Evolutionary conservation across 2,113 vertebrate species (phyloP).

Genomic region (Manacus vitellinus): DNA sequence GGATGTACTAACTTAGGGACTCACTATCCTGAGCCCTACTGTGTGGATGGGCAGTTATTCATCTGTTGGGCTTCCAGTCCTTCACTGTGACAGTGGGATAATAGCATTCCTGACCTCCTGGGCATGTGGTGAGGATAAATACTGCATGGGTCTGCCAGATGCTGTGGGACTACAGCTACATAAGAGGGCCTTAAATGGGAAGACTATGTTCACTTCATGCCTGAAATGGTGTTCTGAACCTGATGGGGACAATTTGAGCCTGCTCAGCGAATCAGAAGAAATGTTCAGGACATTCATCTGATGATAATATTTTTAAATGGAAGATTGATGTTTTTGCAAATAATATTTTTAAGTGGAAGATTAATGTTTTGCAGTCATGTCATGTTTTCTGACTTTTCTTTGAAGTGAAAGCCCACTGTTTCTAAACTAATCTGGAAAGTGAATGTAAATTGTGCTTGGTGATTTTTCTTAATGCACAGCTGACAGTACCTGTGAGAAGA

Average conservation of each 20-base stretch:
- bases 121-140: neutral
- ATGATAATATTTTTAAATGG: neutral
- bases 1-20: neutral
- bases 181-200: neutral
- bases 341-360: neutral
- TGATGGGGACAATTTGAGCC: rapidly evolving
- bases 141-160: neutral
- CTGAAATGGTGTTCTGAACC: neutral
- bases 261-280: neutral
- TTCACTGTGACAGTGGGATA: neutral
- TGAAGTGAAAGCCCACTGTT: neutral
- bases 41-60: neutral
- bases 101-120: neutral
- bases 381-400: neutral
- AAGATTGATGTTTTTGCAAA: neutral
- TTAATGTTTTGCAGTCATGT: neutral
- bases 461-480: neutral
- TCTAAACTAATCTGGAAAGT: neutral
- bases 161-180: rapidly evolving
- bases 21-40: neutral
- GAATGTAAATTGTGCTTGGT: neutral
- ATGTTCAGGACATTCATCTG: neutral
- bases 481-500: neutral
- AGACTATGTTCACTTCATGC: neutral
- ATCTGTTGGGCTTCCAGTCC: neutral